Conservation (phyloP, 1,140 invertebrate species). For the Bradysia coprophila region DNA sequence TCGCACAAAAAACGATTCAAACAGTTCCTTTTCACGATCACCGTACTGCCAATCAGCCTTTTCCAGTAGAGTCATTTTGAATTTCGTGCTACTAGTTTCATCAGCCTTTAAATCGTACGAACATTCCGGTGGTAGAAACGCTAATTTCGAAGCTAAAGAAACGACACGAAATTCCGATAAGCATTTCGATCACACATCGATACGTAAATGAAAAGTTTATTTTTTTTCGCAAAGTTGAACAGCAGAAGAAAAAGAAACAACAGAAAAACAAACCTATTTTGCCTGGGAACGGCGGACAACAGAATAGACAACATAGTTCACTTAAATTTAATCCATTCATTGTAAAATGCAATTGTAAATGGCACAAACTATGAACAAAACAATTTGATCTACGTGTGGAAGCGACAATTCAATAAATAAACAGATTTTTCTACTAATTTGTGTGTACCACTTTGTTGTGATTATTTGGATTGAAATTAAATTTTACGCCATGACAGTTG, state of each 20-base stretch:
- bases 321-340: conserved; percentile 24
- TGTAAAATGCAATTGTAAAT: too few species aligned
- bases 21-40: conserved; percentile 33
- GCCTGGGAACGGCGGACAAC: conserved; percentile 59
- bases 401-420: too few species aligned
- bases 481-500: too few species aligned
- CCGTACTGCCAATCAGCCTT: conserved; percentile 21
- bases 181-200: neutral
- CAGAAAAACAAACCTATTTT: too few species aligned
- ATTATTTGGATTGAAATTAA: too few species aligned
- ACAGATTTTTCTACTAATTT: too few species aligned
- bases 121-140: conserved; percentile 54
- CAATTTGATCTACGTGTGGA: too few species aligned
- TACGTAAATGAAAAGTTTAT: neutral
- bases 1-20: conserved; percentile 35
- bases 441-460: too few species aligned
- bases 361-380: too few species aligned
- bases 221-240: neutral
- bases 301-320: conserved; percentile 56
- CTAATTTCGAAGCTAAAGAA: conserved; percentile 52
- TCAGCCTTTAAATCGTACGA: conserved; percentile 36
- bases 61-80: conserved; percentile 6
- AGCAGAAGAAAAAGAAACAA: neutral
- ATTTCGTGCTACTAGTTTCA: conserved; percentile 7
- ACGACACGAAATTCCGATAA: too few species aligned